phyloP scores from a whole-genome alignment of 2,113 vertebrate genomes.

The Sander vitreus region DNA sequence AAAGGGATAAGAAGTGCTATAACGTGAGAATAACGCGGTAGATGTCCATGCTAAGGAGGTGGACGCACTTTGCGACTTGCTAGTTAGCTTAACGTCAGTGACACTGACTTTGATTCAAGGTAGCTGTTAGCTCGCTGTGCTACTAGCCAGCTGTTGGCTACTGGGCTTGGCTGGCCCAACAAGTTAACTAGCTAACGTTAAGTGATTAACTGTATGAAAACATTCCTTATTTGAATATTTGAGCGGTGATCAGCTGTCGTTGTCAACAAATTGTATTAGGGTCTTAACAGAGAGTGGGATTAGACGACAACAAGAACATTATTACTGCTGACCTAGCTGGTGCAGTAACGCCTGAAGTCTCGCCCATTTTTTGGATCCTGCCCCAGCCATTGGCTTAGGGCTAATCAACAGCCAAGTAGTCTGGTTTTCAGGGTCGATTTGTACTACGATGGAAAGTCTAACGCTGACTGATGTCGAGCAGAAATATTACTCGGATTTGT shows the following conservation, averaged over 20 bases:
- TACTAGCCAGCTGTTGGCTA: conserved; percentile 74
- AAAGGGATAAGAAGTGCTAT: conserved; percentile 28
- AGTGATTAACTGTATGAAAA: conserved; percentile 58
- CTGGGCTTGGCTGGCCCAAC: conserved; percentile 69
- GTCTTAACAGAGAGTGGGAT: conserved; percentile 16
- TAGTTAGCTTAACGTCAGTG: conserved; percentile 70
- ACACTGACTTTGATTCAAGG: conserved; percentile 80
- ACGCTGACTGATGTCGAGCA: conserved; percentile 96
- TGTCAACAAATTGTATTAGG: background rate
- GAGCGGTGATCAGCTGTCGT: background rate
- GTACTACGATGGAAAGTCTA: conserved; percentile 92
- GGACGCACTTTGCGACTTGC: conserved; percentile 66
- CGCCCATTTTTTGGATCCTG: conserved; percentile 76
- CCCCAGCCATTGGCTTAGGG: conserved; percentile 71
- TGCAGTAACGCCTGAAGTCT: conserved; percentile 72
- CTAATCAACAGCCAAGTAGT: conserved; percentile 61
- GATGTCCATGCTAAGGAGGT: conserved; percentile 38
- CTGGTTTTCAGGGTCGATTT: conserved; percentile 42
- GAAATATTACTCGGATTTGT: conserved; percentile 97
- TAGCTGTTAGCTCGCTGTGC: conserved; percentile 71
- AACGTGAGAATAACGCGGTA: conserved; percentile 17
- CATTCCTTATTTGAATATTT: background rate
- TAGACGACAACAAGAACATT: conserved; percentile 47
- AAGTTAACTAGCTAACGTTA: conserved; percentile 68
- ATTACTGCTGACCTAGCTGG: conserved; percentile 72